A percentile compares a stretch with the other conserved stretches of the same genome.
Evolutionary conservation across 1,140 invertebrate species (phyloP).

Genomic region (Aphidius gifuensis): DNA sequence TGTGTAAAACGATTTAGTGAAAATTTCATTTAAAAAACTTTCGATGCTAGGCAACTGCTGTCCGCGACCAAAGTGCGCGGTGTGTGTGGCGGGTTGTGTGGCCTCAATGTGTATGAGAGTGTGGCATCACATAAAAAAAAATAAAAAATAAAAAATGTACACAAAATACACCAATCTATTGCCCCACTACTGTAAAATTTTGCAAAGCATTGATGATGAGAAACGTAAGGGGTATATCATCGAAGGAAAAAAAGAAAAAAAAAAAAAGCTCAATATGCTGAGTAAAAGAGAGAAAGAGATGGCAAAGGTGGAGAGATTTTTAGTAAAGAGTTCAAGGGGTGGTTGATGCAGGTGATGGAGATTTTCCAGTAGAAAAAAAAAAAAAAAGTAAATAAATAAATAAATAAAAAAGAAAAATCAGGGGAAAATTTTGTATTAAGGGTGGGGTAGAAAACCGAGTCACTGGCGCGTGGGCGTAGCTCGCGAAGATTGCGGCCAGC

Average conservation of each 20-base stretch:
- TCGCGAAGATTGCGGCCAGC: conserved; percentile 41
- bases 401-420: conserved; percentile 23
- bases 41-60: conserved; percentile 41
- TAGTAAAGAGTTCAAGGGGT: conserved; percentile 9
- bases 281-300: not conserved
- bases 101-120: not conserved
- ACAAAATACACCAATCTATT: not conserved
- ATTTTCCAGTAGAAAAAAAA: conserved; percentile 10
- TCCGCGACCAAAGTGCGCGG: conserved; percentile 24
- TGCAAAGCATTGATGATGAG: not conserved
- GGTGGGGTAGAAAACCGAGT: conserved; percentile 39
- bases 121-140: conserved; percentile 1
- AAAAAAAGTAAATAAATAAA: conserved; percentile 9
- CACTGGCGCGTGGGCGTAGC: conserved; percentile 51
- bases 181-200: not conserved
- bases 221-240: conserved; percentile 8
- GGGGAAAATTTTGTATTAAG: conserved; percentile 21
- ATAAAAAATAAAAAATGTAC: no score
- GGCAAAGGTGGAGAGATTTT: conserved; percentile 1
- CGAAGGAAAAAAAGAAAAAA: conserved; percentile 6
- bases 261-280: not conserved
- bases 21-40: conserved; percentile 50
- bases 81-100: conserved; percentile 11
- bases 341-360: not conserved
- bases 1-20: conserved; percentile 44